Base-by-base conservation (phyloP, 2,113 vertebrate species). In the Chionis minor region DNA sequence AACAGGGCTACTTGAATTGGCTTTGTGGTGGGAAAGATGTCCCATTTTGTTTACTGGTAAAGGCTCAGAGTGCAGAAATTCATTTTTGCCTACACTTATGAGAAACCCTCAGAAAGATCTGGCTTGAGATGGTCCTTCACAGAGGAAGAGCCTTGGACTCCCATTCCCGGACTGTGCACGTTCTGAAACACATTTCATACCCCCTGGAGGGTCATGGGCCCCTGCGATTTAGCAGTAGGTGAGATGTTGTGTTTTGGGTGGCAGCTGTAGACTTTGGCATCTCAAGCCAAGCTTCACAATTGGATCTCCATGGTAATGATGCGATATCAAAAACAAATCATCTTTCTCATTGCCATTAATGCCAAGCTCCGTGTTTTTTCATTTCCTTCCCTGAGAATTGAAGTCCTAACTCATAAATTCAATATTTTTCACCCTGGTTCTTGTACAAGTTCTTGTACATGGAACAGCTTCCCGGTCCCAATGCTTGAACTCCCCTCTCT, bases 91-190 rank as follows among this genome's bases (percentile, higher is more conserved):
- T 73, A 8, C 13, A 10, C 5, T 8, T n/a, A 12, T 55, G 45
- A 55, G 78, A 67, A 90, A 70, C 17, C 7, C 40, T 33, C n/a
- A 59, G 38, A 13, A 30, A 58, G 5, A 30, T 66, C 22, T 55
- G 26, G 15, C 55, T 85, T 42, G 38, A 63, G 55, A 35, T 66
- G 26, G 33, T 81, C 18, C 38, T 54, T 90, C 87, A 61, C 11
- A 66, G 33, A 58, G 6, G 14, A 71, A 81, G 38, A 72, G 30
- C 59, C n/a, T 22, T 72, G 45, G 33, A 59, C 54, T 42, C 45
- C 0, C 0, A 11, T 54, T 81, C 56, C 44, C 17, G 45, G 15
- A 20, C 38, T 1, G 0, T 24, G 22, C 10, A 24, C 44, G 55
- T 67, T 87, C 65, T 82, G 71, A 72, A 82, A 77, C 26, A 66